Base-by-base conservation (phyloP, 2,888 invertebrate species). In the Malachius bipustulatus region DNA sequence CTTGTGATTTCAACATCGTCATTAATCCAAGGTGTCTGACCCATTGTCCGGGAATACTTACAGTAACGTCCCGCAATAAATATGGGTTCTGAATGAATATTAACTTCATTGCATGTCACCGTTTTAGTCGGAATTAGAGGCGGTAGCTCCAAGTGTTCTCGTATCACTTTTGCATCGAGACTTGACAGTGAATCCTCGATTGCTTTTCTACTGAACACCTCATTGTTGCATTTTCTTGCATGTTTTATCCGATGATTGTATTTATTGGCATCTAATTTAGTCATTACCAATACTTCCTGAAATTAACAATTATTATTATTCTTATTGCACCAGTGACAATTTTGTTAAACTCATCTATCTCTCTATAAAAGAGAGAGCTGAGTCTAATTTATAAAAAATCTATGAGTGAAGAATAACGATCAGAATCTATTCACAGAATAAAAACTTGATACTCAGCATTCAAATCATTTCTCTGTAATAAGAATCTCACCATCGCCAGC, bases 11-110 rank as follows among this genome's bases (percentile, higher is more conserved):
- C 70, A 42, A 74, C 71, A 0, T 90, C 88, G 46, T 82, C 75
- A 35, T 91, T 66, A 35, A 90, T 61, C 94, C 96, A 97, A 1
- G 96, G 96, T 0, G 93, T 90, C 66, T 98, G 97, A 33, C 90
- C 83, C 15, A 98, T 63, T 43, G 72, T 66, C 32, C 96, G 71
- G 2, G 83, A 83, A 52, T 77, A 74, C 61, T 94, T 94, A 45
- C 80, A 72, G 59, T 96, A 94, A 34, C 91, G 64, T 50, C 83
- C 66, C 60, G 65, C 83, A 34, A 85, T 54, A 56, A 70, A 82
- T 15, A 77, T 54, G 8, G 80, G 71, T 38, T 69, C 66, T 46
- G 77, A 75, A 3, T 59, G 57, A 44, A 73, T 73, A 2, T 59
- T 57, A 2, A 79, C 67, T 31, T 63, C 60, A 13, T 67, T 67